Conservation (phyloP, 2,113 vertebrate genomes). For the Seriola aureovittata region DNA sequence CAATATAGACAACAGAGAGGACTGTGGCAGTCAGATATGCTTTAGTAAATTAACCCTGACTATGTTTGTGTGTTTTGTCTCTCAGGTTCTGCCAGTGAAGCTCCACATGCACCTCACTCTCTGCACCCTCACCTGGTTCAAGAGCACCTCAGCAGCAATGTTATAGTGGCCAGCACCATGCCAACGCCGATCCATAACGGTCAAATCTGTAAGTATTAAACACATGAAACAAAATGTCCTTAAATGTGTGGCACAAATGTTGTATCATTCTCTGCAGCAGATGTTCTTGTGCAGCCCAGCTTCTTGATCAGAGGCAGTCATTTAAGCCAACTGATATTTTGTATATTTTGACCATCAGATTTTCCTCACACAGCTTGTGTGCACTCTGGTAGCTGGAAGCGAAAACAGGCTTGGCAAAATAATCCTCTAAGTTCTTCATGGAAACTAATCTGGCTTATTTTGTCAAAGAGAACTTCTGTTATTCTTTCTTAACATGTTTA, state of each 20-base stretch:
- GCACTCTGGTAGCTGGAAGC: constrained; percentile 64
- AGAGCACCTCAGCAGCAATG: constrained; percentile 95
- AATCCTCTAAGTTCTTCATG: constrained; percentile 79
- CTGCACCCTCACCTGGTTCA: constrained; percentile 97
- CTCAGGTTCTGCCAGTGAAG: constrained; percentile 93
- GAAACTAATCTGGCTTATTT: constrained; percentile 84
- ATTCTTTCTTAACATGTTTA: constrained; percentile 80
- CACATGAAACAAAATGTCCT: neutral
- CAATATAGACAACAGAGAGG: no score
- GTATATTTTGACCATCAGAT: constrained; percentile 5
- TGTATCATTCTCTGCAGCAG: no score
- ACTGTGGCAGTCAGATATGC: neutral
- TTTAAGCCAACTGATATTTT: constrained; percentile 11
- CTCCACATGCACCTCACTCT: constrained; percentile 92
- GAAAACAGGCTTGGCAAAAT: constrained; percentile 72
- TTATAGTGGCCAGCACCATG: constrained; percentile 94
- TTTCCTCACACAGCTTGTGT: constrained; percentile 37
- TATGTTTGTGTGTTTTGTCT: constrained; percentile 32
- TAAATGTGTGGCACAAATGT: neutral
- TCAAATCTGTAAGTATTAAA: constrained; percentile 94
- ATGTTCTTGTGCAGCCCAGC: neutral
- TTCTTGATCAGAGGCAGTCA: neutral
- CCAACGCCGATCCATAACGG: constrained; percentile 94
- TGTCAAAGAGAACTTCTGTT: constrained; percentile 81
- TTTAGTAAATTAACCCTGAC: neutral